phyloP scores from a whole-genome alignment of 2,888 invertebrate species.

The Drosophila bunnanda region DNA sequence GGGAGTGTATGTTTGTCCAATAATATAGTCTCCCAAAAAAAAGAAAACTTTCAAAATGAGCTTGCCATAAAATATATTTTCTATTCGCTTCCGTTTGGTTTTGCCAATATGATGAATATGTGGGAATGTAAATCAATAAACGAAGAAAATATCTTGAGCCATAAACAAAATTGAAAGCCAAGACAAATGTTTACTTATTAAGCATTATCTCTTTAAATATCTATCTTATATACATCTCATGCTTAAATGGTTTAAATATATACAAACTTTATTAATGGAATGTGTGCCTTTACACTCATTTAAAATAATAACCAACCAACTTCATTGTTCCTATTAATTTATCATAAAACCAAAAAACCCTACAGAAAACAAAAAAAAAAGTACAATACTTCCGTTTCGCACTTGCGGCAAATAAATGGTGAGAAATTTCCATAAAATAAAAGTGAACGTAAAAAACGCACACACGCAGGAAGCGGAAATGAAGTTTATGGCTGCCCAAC shows the following conservation, averaged over 20 bases:
- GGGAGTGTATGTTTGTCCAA: conserved; percentile 15
- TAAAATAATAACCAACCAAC: conserved; percentile 3
- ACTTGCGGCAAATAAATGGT: conserved; percentile 78
- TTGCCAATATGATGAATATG: conserved; percentile 25
- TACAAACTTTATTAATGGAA: background rate
- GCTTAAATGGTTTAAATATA: background rate
- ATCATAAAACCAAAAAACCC: conserved; percentile 48
- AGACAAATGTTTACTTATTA: background rate
- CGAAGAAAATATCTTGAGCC: background rate
- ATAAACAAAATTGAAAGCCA: background rate
- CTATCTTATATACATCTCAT: too few species aligned
- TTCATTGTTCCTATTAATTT: conserved; percentile 13
- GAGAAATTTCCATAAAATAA: conserved; percentile 80
- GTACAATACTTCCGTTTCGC: conserved; percentile 62
- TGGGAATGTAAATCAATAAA: conserved; percentile 27
- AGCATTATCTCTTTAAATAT: background rate
- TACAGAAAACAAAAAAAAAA: conserved; percentile 31
- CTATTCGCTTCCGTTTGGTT: conserved; percentile 2
- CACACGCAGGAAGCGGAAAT: conserved; percentile 40
- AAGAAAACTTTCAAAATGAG: conserved; percentile 14
- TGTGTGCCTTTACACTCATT: background rate
- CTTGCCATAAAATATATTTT: conserved; percentile 40
- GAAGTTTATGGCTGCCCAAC: conserved; percentile 37
- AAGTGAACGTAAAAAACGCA: conserved; percentile 68
- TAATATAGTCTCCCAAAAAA: conserved; percentile 28